Evolutionary conservation across 2,113 vertebrate genomes (phyloP).

Genomic region (Lagopus muta): DNA sequence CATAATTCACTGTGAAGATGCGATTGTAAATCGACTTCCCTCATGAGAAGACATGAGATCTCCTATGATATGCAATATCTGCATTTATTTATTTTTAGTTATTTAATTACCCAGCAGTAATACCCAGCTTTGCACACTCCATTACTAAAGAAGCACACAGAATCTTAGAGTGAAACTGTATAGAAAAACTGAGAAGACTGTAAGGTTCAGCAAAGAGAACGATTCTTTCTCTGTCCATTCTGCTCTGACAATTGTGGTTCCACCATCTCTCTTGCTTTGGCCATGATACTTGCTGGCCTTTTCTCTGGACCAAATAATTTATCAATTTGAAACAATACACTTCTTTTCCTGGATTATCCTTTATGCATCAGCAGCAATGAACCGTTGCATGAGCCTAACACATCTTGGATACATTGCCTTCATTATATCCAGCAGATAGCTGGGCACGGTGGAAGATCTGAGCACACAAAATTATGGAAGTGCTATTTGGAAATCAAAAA

Average conservation of each 20-base stretch:
- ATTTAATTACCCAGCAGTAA: neutral
- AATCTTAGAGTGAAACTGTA: neutral
- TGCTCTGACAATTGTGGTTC: neutral
- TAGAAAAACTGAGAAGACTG: neutral
- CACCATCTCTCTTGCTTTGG: neutral
- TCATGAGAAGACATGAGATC: neutral
- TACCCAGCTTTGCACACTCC: neutral
- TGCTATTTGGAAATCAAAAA: neutral
- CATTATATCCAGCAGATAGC: neutral
- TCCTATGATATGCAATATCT: fast-evolving
- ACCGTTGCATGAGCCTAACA: neutral
- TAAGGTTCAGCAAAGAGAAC: neutral
- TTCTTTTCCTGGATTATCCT: neutral
- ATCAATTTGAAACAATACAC: neutral
- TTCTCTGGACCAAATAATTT: neutral
- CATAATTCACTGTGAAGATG: neutral
- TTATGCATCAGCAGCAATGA: neutral
- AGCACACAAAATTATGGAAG: neutral
- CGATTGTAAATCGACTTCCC: neutral
- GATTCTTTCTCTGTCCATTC: neutral
- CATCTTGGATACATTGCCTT: fast-evolving
- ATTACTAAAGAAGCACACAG: neutral
- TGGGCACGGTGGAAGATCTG: neutral
- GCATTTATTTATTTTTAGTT: neutral
- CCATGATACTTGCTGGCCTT: neutral